Evolutionary conservation across 2,113 vertebrate species (phyloP), one percentile per base, ranked within the genome.

Genomic region (Lanius collurio): DNA sequence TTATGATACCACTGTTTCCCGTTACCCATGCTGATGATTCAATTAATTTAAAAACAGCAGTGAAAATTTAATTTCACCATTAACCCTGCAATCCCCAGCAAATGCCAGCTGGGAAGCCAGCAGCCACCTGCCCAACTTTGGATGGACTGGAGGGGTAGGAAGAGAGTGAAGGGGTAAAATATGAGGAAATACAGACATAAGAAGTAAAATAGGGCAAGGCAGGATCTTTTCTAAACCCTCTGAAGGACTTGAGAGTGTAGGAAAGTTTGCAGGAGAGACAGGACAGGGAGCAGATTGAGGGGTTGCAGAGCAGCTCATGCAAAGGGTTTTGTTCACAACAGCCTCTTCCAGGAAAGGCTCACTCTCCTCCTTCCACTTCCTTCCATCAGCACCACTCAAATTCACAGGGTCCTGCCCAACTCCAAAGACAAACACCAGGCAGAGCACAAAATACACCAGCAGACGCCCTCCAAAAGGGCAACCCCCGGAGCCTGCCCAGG

Each of bases 11-110:
- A 90, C 93, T 95, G 93, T 41, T 97, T 97, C 97, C 96, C 81
- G 92, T 95, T 95, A 96, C 95, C 94, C 94, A 97, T 24, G 49
- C 94, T 95, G 94, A 96, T 93, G 93, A 96, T 96, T 96, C 95
- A 92, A 97, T 96, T 96, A 95, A 96, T 97, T 94, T 94, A 83
- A 96, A 94, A 96, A 96, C 94, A 97, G 94, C 89, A 95, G 81
- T 64, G 93, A 97, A 97, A 97, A 95, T 91, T 89, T 95, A 90
- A 96, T 92, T 93, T 94, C 31, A 15, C 69, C 81, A 42, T 96
- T 96, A 95, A 95, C 93, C 90, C 94, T 62, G 35, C 52, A 67
- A 90, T 67, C 63, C 52, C 94, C 71, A 1, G 41, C 22, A 70
- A 88, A 11, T 0, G 0, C 37, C 41, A 70, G 52, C 44, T 47